Percentiles rank a stretch among this genome's conserved stretches.
Evolutionary conservation across 2,113 vertebrate species (phyloP).

Genomic region (Plecotus auritus): DNA sequence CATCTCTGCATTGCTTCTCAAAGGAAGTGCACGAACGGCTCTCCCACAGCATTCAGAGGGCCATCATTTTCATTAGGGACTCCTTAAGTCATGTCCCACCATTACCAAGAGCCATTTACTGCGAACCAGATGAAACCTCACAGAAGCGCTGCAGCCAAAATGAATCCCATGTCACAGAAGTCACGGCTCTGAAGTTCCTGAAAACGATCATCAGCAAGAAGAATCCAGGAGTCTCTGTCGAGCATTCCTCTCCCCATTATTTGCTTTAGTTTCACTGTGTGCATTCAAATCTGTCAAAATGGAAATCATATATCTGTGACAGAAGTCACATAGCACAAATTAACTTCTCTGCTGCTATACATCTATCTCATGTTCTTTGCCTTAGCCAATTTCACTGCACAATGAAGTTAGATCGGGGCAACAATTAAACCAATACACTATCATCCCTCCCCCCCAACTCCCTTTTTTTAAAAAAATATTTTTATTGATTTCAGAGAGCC

Average conservation of each 20-base stretch:
- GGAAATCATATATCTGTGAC: constrained; percentile 52
- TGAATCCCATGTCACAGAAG: not conserved
- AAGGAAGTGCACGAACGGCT: not conserved
- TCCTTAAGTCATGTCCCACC: not conserved
- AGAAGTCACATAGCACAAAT: not conserved
- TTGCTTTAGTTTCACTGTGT: not conserved
- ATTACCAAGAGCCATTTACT: not conserved
- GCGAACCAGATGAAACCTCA: not conserved
- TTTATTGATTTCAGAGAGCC: too few relatives aligned
- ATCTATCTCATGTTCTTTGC: not conserved
- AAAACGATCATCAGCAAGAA: constrained; percentile 71
- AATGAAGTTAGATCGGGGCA: not conserved
- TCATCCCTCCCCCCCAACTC: not conserved
- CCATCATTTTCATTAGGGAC: not conserved
- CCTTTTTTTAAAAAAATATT: too few relatives aligned
- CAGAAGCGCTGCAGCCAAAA: not conserved
- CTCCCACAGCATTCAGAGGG: not conserved
- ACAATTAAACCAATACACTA: not conserved
- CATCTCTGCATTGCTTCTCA: not conserved
- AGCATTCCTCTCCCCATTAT: constrained; percentile 74
- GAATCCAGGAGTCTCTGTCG: constrained; percentile 82
- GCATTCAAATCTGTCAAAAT: constrained; percentile 70
- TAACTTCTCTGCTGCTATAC: not conserved
- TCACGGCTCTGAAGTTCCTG: not conserved
- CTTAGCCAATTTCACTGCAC: not conserved